These are phyloP conservation scores for Pseudococcus longispinus DNA, from an alignment of 2,888 invertebrate species.

Conservation along the genomic window DNA sequence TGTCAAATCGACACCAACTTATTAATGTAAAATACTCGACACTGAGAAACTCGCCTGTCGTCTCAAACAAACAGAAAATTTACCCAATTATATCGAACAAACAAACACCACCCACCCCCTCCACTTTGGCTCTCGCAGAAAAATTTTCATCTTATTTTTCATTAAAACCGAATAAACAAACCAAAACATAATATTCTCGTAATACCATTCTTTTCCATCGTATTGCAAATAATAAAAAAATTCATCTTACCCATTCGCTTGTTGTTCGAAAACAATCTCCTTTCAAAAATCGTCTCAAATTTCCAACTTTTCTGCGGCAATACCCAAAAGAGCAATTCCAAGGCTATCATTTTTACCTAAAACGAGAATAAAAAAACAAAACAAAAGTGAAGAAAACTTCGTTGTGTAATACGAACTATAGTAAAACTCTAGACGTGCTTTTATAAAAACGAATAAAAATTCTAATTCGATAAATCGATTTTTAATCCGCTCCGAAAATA, in stretches of 20 bases:
- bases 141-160: no score
- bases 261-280: neutral
- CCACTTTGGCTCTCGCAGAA: no score
- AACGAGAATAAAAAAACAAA: neutral
- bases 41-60: no score
- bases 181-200: no score
- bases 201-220: no score
- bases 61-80: no score
- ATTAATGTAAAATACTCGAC: no score
- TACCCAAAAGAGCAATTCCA: conserved; percentile 4
- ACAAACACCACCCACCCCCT: no score
- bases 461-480: neutral
- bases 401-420: neutral
- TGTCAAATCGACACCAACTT: no score
- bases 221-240: neutral
- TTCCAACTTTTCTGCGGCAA: neutral
- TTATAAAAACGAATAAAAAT: neutral
- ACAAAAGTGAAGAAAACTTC: neutral
- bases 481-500: neutral
- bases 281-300: neutral
- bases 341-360: conserved; percentile 9
- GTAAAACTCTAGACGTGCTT: neutral
- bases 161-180: no score
- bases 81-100: no score
- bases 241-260: neutral